phyloP scores from a whole-genome alignment of 2,888 invertebrate species.

The Papilio demoleus region DNA sequence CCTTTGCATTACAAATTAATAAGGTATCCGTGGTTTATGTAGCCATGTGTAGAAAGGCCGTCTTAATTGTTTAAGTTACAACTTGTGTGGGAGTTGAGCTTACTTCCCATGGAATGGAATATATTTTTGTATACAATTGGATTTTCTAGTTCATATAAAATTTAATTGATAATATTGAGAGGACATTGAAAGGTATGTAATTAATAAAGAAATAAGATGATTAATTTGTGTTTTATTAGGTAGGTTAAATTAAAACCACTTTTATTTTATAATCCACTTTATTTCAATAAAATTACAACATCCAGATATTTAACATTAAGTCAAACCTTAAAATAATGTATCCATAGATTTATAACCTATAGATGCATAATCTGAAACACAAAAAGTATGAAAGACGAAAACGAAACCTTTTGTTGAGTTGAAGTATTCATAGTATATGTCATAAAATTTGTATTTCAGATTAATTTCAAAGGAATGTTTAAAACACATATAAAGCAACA shows the following conservation, averaged over 20 bases:
- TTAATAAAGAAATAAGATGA: constrained; percentile 14
- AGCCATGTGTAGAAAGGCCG: too few relatives aligned
- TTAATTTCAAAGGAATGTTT: neutral
- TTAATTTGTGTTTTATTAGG: neutral
- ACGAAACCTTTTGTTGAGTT: too few relatives aligned
- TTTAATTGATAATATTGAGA: neutral
- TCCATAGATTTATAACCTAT: too few relatives aligned
- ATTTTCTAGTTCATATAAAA: neutral
- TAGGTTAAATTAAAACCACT: neutral
- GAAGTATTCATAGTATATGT: too few relatives aligned
- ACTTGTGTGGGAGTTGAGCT: neutral
- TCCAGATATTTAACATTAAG: neutral
- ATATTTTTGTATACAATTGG: constrained; percentile 27
- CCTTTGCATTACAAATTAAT: too few relatives aligned
- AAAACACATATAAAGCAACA: neutral
- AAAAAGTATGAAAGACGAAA: too few relatives aligned
- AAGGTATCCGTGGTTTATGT: too few relatives aligned
- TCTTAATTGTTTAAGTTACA: neutral
- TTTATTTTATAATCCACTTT: neutral
- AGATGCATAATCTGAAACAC: too few relatives aligned
- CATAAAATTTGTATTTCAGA: neutral
- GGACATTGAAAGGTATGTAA: neutral
- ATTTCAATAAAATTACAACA: constrained; percentile 7
- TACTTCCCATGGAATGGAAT: constrained; percentile 6
- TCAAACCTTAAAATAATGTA: too few relatives aligned